Evolutionary conservation across 2,113 vertebrate species (phyloP), one percentile per base, ranked within the genome.

Genomic region (Pyrgilauda ruficollis): DNA sequence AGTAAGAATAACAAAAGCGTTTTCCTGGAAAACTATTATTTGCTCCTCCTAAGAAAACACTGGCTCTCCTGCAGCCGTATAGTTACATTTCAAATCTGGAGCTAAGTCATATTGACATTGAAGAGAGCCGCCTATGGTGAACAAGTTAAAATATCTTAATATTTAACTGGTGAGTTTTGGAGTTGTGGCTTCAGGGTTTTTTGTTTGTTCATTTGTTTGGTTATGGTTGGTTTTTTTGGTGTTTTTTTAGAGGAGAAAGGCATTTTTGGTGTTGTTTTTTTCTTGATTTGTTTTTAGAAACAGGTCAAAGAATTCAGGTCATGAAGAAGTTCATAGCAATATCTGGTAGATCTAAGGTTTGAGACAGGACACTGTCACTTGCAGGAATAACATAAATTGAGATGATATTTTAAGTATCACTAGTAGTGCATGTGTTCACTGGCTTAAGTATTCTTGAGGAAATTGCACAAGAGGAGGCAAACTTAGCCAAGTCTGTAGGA

Each of bases 371-470:
- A 63, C n/a, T 72, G 24, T 83, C 67, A 81, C 69, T 83, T 76
- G 39, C 61, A 91, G 59, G 49, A 90, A 72, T 84, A 86, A 89
- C 69, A 80, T 72, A 88, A 89, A 95, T 96, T 95, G 81, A 58
- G 87, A 78, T 12, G 24, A 68, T 91, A 97, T 92, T 97, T 95
- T 89, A 95, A 74, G 43, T 90, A 96, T 90, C 52, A 63, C 61
- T 96, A 97, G 84, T 77, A 94, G 76, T 82, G 70, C 53, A 95
- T 30, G 22, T 83, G 73, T 90, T 94, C 64, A 84, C 56, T 96
- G 63, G 80, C 86, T 97, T 39, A 30, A 30, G 87, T 96, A 83
- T 95, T 96, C 78, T 94, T 96, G 86, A 94, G 79, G 70, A 90
- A 88, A 73, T 33, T 96, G 79, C 93, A 96, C 96, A 93, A 91